phyloP scores from a whole-genome alignment of 2,113 vertebrate species.

The Formicarius rufipectus region DNA sequence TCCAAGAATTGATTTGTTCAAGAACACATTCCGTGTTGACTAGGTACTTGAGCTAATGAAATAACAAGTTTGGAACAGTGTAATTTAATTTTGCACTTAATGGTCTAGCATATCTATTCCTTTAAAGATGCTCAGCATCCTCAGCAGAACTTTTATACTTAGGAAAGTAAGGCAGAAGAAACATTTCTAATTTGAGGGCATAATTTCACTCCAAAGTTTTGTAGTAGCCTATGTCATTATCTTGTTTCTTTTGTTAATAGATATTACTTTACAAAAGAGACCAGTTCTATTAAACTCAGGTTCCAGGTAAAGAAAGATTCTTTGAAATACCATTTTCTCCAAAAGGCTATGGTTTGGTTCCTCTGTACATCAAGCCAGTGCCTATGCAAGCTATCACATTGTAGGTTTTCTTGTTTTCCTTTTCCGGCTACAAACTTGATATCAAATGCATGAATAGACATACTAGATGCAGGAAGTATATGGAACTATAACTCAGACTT shows the following conservation, averaged over 20 bases:
- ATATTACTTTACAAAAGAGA: neutral
- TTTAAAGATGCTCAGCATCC: neutral
- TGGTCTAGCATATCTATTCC: neutral
- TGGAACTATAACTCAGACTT: neutral
- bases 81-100: neutral
- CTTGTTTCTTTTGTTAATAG: neutral
- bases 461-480: neutral
- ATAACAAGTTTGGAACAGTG: neutral
- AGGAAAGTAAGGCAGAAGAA: neutral
- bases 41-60: neutral
- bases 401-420: neutral
- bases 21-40: neutral
- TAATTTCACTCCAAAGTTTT: neutral
- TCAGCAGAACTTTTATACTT: neutral
- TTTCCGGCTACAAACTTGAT: neutral
- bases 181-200: neutral
- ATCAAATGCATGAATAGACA: fast-evolving
- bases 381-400: fast-evolving
- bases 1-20: slow-evolving; percentile 25
- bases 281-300: neutral
- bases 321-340: neutral
- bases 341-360: neutral
- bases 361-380: neutral
- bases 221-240: neutral
- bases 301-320: neutral